phyloP scores from a whole-genome alignment of 2,888 invertebrate genomes.

The Sisyra terminalis region DNA sequence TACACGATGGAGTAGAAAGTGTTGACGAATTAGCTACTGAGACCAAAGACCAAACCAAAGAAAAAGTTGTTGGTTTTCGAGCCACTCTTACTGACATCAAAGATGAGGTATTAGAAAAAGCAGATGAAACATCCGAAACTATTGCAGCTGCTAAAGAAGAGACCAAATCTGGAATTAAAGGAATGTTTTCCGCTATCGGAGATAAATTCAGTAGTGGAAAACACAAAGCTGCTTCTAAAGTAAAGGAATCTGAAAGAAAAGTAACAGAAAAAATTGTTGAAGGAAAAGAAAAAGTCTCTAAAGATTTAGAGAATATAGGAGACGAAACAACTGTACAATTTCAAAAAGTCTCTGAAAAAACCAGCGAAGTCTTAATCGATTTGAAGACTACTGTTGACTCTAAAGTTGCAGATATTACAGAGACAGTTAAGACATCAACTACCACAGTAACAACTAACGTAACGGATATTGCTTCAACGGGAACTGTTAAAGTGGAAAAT shows the following conservation, averaged over 20 bases:
- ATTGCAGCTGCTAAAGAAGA: slow-evolving; percentile 5
- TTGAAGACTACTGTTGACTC: slow-evolving; percentile 12
- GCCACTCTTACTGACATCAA: slow-evolving; percentile 4
- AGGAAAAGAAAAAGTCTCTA: background rate
- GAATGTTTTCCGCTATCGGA: background rate
- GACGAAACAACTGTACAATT: slow-evolving; percentile 10
- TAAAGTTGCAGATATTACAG: slow-evolving; percentile 17
- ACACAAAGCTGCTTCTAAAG: background rate
- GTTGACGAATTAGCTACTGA: no score
- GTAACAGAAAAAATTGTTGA: slow-evolving; percentile 5
- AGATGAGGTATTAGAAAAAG: background rate
- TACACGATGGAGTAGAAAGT: slow-evolving; percentile 8
- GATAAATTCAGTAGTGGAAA: background rate
- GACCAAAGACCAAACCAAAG: slow-evolving; percentile 10
- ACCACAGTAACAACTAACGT: slow-evolving; percentile 1
- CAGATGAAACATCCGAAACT: background rate
- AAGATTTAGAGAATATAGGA: slow-evolving; percentile 3
- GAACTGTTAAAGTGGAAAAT: no score
- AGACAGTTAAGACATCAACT: slow-evolving; percentile 5
- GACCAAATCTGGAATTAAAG: slow-evolving; percentile 3
- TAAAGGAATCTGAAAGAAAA: slow-evolving; percentile 4
- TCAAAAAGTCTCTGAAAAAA: slow-evolving; percentile 4
- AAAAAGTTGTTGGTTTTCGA: slow-evolving; percentile 3
- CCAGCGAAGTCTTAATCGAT: slow-evolving; percentile 9
- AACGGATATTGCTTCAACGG: background rate